Conservation (phyloP, 2,113 vertebrate species). For the Alectura lathami region DNA sequence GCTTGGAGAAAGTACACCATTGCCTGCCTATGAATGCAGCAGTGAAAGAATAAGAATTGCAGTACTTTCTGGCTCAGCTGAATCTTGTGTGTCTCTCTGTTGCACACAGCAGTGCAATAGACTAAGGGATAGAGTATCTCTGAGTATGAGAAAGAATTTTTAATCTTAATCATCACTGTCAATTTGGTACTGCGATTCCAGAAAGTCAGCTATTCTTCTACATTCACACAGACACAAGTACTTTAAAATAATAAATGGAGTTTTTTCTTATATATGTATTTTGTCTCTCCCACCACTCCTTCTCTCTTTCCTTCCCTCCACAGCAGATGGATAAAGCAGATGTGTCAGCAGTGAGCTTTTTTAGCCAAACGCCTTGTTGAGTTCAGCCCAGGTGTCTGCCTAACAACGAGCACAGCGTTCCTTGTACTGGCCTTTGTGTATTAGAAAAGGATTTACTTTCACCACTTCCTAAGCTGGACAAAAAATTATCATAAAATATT, state of each 20-base stretch:
- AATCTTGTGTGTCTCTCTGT: not conserved
- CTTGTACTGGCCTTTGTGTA: not conserved
- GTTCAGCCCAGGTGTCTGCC: not conserved
- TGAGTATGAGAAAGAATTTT: conserved; percentile 14
- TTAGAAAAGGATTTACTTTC: conserved; percentile 48
- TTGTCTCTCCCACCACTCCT: not conserved
- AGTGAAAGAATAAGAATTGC: not conserved
- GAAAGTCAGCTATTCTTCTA: conserved; percentile 33
- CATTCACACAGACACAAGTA: conserved; percentile 41
- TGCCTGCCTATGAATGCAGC: not conserved
- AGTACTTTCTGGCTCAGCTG: not conserved
- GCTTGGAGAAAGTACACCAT: not conserved
- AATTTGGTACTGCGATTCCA: conserved; percentile 18
- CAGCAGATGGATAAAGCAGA: conserved; percentile 48
- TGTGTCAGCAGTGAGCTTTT: not conserved
- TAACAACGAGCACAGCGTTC: not conserved
- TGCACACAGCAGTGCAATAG: not conserved
- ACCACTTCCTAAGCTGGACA: not conserved
- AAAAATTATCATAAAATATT: not conserved
- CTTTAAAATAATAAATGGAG: conserved; percentile 26
- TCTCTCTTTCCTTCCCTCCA: not conserved
- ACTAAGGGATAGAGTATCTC: not conserved
- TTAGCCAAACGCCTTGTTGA: not conserved
- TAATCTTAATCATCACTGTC: conserved; percentile 40
- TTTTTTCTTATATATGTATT: not conserved